Percentiles rank a stretch among this genome's conserved stretches.
phyloP scores from a whole-genome alignment of 2,797 vertebrate genomes.

The Hoplostethus atlanticus region DNA sequence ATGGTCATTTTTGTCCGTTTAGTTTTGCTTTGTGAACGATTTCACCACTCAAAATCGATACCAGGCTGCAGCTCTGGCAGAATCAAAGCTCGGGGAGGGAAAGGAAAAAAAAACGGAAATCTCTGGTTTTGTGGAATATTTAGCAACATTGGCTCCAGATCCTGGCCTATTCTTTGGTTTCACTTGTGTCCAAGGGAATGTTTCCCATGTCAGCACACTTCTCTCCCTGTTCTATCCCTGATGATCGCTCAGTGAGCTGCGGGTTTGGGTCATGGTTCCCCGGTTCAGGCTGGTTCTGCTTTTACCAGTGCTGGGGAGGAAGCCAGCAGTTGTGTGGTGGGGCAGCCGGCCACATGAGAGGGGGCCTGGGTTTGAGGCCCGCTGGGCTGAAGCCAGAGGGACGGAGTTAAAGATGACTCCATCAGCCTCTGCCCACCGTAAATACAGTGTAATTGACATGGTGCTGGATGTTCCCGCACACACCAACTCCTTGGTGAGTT shows the following conservation, averaged over 20 bases:
- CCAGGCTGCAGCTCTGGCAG: conserved; percentile 50
- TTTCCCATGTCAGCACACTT: conserved; percentile 74
- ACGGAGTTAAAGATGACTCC: conserved; percentile 66
- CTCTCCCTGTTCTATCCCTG: conserved; percentile 45
- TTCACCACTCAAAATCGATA: conserved; percentile 58
- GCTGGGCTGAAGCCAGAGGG: conserved; percentile 48
- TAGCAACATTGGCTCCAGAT: conserved; percentile 73
- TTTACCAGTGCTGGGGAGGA: conserved; percentile 64
- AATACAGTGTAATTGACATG: conserved; percentile 73
- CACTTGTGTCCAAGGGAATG: conserved; percentile 62
- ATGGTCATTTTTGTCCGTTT: conserved; percentile 31
- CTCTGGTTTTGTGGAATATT: conserved; percentile 78
- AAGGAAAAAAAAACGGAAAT: conserved; percentile 45
- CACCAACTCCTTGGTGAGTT: conserved; percentile 56
- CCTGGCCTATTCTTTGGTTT: conserved; percentile 68
- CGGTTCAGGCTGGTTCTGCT: conserved; percentile 50
- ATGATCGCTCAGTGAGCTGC: conserved; percentile 50
- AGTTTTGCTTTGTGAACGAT: conserved; percentile 40
- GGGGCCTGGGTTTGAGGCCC: conserved; percentile 32
- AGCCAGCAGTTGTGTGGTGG: conserved; percentile 56
- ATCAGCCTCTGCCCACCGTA: conserved; percentile 60
- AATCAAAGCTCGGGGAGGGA: conserved; percentile 50
- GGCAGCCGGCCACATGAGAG: conserved; percentile 51
- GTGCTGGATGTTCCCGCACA: conserved; percentile 65
- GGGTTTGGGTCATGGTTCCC: conserved; percentile 68